Conservation (phyloP, 2,797 vertebrate species). For the Trachops cirrhosus region DNA sequence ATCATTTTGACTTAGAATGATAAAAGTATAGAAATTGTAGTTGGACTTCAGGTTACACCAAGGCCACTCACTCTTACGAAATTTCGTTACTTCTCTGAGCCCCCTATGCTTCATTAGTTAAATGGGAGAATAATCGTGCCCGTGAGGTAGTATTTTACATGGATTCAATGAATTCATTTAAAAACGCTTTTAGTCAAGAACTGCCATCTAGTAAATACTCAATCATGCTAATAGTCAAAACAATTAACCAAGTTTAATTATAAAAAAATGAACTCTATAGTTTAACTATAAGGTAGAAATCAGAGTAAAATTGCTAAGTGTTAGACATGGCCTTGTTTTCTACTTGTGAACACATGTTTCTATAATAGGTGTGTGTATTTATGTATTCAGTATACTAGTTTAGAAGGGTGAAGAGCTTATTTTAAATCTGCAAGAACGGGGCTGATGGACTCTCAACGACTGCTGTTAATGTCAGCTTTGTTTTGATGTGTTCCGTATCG, state of each 20-base stretch:
- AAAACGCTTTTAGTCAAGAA: not conserved
- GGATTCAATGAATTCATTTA: not conserved
- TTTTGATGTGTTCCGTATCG: not conserved
- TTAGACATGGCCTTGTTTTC: not conserved
- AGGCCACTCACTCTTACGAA: not conserved
- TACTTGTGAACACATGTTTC: not conserved
- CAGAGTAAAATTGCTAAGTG: not conserved
- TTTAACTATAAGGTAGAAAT: not conserved
- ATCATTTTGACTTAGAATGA: not conserved
- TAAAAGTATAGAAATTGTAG: not conserved
- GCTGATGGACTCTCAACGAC: not conserved
- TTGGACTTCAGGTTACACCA: not conserved
- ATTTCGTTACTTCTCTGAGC: conserved; percentile 10
- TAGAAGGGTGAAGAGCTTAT: not conserved
- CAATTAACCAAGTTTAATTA: not conserved
- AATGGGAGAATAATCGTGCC: not conserved
- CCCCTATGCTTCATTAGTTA: not conserved
- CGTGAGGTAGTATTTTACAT: not conserved
- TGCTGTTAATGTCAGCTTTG: not conserved
- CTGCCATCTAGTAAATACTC: not conserved
- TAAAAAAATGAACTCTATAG: not conserved
- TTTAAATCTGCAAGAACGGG: not conserved
- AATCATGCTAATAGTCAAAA: not conserved
- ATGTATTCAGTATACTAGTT: not conserved
- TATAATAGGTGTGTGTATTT: not conserved